Evolutionary conservation across 2,888 invertebrate species (phyloP).

Genomic region (Leptinotarsa juncta): DNA sequence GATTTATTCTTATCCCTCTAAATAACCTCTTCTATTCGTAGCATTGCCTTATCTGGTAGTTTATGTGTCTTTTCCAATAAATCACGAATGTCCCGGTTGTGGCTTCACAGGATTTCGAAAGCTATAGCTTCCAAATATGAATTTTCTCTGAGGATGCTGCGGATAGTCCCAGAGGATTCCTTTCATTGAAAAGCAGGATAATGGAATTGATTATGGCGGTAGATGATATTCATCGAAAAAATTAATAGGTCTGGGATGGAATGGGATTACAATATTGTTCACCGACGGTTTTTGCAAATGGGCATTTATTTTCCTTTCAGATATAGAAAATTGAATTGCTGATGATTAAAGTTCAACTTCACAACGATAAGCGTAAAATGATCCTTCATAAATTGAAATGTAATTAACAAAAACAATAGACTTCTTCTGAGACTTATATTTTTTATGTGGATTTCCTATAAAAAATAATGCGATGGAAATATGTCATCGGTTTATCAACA

Average conservation of each 20-base stretch:
- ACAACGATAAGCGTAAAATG: too few relatives aligned
- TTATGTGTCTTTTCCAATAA: conserved; percentile 41
- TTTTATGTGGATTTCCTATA: too few relatives aligned
- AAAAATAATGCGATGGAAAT: too few relatives aligned
- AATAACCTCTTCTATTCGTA: conserved; percentile 44
- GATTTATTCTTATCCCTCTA: conserved; percentile 48
- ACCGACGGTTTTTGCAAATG: too few relatives aligned
- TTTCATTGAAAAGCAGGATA: conserved; percentile 11
- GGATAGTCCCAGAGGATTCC: conserved; percentile 3
- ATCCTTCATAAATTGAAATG: too few relatives aligned
- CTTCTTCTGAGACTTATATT: too few relatives aligned
- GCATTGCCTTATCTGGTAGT: conserved; percentile 45
- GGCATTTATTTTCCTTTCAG: too few relatives aligned
- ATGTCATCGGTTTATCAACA: too few relatives aligned
- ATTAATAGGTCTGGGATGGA: not conserved
- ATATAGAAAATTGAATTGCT: too few relatives aligned
- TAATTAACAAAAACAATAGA: too few relatives aligned
- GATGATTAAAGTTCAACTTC: too few relatives aligned
- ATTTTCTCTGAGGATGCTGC: conserved; percentile 9
- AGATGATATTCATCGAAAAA: conserved; percentile 2
- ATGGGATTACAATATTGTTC: not conserved
- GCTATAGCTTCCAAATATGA: conserved; percentile 24
- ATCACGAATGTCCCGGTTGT: conserved; percentile 36
- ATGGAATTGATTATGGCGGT: conserved; percentile 2
- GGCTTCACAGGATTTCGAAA: conserved; percentile 27